Conservation (phyloP, 1,140 invertebrate genomes). For the Drosophila melanica region DNA sequence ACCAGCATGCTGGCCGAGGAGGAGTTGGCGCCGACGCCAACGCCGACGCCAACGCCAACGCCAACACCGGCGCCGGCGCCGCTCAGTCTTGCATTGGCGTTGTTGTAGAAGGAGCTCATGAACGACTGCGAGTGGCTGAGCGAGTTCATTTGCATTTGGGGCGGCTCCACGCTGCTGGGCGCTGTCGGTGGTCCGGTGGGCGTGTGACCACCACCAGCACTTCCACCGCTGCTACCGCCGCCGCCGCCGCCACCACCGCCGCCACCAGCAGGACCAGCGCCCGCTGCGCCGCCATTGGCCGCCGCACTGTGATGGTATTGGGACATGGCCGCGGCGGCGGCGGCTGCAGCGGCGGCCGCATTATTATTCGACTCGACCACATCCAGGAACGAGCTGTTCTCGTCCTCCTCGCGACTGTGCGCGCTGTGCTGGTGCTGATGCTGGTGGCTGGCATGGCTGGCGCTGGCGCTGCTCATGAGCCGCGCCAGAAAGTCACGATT, state of each 20-base stretch:
- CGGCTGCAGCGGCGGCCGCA: conserved; percentile 62
- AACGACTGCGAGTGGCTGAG: conserved; percentile 79
- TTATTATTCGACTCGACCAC: conserved; percentile 82
- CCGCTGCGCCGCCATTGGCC: conserved; percentile 22
- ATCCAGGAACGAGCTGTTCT: conserved; percentile 82
- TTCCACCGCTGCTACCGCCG: conserved; percentile 33
- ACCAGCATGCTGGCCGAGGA: conserved; percentile 84
- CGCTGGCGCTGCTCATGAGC: conserved; percentile 75
- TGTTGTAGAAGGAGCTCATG: conserved; percentile 84
- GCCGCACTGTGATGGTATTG: conserved; percentile 69
- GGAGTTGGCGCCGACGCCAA: conserved; percentile 57
- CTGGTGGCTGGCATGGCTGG: conserved; percentile 62
- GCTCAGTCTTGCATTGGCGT: conserved; percentile 76
- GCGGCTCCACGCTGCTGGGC: conserved; percentile 41
- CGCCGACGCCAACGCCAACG: conserved; percentile 52
- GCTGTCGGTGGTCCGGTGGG: conserved; percentile 23
- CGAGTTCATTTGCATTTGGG: conserved; percentile 82
- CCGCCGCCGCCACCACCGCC: conserved; percentile 21
- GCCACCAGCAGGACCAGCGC: conserved; percentile 10
- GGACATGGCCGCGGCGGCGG: conserved; percentile 70
- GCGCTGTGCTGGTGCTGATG: conserved; percentile 70
- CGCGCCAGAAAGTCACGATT: conserved; percentile 80
- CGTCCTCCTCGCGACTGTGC: conserved; percentile 76
- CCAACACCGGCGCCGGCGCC: conserved; percentile 49
- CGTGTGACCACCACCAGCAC: conserved; percentile 25